These are phyloP conservation scores for Meta bourneti DNA, from an alignment of 2,888 invertebrate genomes.

Conservation along the genomic window DNA sequence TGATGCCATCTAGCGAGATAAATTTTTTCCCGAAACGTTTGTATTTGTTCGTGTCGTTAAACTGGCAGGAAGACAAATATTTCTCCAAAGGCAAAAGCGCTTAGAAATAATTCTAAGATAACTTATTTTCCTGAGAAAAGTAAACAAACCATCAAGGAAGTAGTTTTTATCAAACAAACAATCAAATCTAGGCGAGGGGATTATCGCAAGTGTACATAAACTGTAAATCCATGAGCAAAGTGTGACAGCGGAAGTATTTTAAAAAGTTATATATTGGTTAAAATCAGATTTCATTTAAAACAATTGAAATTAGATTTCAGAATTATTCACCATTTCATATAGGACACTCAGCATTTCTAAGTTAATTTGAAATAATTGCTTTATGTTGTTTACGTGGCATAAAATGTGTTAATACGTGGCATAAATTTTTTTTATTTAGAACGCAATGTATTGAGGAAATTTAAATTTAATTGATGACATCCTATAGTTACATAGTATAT, in stretches of 20 bases:
- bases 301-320: not conserved
- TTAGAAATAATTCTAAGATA: constrained; percentile 31
- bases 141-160: constrained; percentile 21
- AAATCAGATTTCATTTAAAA: not conserved
- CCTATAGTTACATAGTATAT: too few relatives aligned
- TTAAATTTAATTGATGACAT: too few relatives aligned
- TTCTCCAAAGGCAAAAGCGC: constrained; percentile 12
- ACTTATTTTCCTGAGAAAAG: constrained; percentile 21
- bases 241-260: not conserved
- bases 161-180: constrained; percentile 15
- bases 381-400: too few relatives aligned
- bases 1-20: constrained; percentile 52
- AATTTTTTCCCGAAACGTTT: constrained; percentile 14
- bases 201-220: not conserved
- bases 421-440: too few relatives aligned
- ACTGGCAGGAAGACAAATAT: constrained; percentile 28
- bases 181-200: not conserved
- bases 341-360: too few relatives aligned
- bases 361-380: too few relatives aligned
- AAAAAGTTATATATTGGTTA: not conserved
- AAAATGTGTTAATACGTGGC: too few relatives aligned
- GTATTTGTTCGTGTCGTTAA: constrained; percentile 1
- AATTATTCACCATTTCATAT: not conserved
- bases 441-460: too few relatives aligned
- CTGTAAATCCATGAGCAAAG: not conserved